A percentile compares a stretch with the other conserved stretches of the same genome.
Evolutionary conservation across 2,797 vertebrate species (phyloP).

Genomic region (Salarias fasciatus): DNA sequence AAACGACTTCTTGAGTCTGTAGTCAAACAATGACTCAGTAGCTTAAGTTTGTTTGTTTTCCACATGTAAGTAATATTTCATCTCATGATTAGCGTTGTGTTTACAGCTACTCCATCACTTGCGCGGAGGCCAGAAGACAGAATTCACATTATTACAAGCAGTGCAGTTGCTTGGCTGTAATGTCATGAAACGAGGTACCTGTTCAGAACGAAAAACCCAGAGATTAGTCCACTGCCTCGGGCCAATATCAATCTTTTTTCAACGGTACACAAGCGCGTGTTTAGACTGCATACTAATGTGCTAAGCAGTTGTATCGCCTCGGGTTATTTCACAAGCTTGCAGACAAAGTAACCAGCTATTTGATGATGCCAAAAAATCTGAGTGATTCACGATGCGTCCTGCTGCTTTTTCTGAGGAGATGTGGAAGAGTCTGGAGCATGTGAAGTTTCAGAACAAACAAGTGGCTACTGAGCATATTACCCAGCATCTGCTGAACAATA

Average conservation of each 20-base stretch:
- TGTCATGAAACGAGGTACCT: slow-evolving; percentile 56
- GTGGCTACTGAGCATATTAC: background rate
- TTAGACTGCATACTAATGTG: slow-evolving; percentile 62
- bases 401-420: background rate
- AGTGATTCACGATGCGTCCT: slow-evolving; percentile 7
- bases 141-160: slow-evolving; percentile 38
- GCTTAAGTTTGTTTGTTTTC: slow-evolving; percentile 34
- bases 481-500: background rate
- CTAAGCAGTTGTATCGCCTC: slow-evolving; percentile 53
- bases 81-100: slow-evolving; percentile 27
- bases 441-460: background rate
- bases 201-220: slow-evolving; percentile 35
- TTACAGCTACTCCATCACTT: slow-evolving; percentile 42
- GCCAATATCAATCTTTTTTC: slow-evolving; percentile 54
- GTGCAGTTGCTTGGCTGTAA: slow-evolving; percentile 40
- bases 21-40: slow-evolving; percentile 21
- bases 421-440: background rate
- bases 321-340: slow-evolving; percentile 37
- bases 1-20: background rate
- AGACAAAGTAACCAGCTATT: slow-evolving; percentile 34
- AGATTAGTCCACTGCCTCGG: slow-evolving; percentile 55
- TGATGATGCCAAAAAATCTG: slow-evolving; percentile 25
- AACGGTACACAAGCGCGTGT: slow-evolving; percentile 51
- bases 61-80: slow-evolving; percentile 29
- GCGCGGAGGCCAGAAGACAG: slow-evolving; percentile 7